Base-by-base conservation (phyloP, 2,888 invertebrate genomes). In the Heteromyza rotundicornis region DNA sequence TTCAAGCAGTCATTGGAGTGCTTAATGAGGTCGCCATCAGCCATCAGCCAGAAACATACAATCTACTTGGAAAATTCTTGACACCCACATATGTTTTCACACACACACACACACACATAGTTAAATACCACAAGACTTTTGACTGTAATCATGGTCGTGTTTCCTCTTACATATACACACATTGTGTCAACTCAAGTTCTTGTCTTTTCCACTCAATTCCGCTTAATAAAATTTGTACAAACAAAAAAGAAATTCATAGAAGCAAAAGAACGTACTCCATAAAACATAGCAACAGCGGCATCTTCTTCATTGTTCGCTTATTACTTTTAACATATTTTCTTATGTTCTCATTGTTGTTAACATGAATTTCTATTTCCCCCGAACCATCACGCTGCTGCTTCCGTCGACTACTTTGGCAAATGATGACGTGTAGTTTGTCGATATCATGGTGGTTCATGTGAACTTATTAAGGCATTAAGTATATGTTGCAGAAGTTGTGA, bases 401-500 rank as follows among this genome's bases (percentile, higher is more conserved):
- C 32, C 32, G 32, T 12, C 32, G 23, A 44, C 40, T 44, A 3
- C 22, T 27, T 23, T 19, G 22, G 47, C 47, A 59, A 59, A 36
- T 53, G 24, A 57, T 61, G 53, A 57, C 20, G 35, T 57, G 44
- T 40, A 27, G 56, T 40, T 51, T n/a, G 35, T 57, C 36, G 47
- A 53, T 57, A 57, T 57, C n/a, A 32, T 52, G 52, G 24, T 23
- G 14, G 47, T 47, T 10, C 40, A 53, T 32, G 53, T 62, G n/a
- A 52, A 64, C 66, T 66, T 64, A 66, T 66, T 66, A 64, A 64
- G 62, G 60, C 62, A 62, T 66, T 64, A 63, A 66, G 53, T 57
- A 47, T 63, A 62, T 64, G 55, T 53, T 32, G 40, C 17, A 57
- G 27, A 44, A 16, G n/a, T 16, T 3, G 24, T 23, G 22, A 12